Base-by-base conservation (phyloP, 2,113 vertebrate genomes). In the Opisthocomus hoazin region DNA sequence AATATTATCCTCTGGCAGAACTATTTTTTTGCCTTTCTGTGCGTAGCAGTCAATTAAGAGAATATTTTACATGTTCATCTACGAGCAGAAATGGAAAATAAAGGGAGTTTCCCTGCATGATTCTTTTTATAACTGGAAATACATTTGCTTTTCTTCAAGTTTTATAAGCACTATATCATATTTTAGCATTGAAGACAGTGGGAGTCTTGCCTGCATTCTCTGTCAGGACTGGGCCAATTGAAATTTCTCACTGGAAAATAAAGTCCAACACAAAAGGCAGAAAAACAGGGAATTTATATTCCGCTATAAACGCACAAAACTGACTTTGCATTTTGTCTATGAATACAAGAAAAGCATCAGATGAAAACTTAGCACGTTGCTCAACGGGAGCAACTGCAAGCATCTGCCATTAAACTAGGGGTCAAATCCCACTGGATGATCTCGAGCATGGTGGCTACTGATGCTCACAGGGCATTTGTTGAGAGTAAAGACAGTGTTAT, bases 101-200 rank as follows among this genome's bases (percentile, higher is more conserved):
- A 81, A 88, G 90, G 68, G 46, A 84, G 56, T 89, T 95, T 87
- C 56, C 48, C 56, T 58, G 30, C 24, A 26, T 10, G 2, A 63
- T 92, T 83, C n/a, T 91, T 74, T 71, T 77, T 84, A 34, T 60
- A 86, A 77, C 26, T 81, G 45, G 79, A 94, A 89, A 93, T 88
- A 34, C 13, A 83, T 80, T 87, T 94, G 32, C 20, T 65, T 93
- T 92, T 84, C 54, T 71, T 32, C 27, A 76, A 61, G 34, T 85
- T 87, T 93, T 69, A 60, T 53, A 57, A 77, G 41, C 41, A 65
- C 26, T 41, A 54, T 65, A 69, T 69, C 18, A 21, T 71, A 85
- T 87, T 93, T 78, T 79, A 94, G 32, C 57, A 46, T 13, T 80
- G 68, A 93, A 77, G 66, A 77, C 63, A 54, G 63, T 54, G 22